Base-by-base conservation (phyloP, 2,797 vertebrate genomes). In the Sciaenops ocellatus region DNA sequence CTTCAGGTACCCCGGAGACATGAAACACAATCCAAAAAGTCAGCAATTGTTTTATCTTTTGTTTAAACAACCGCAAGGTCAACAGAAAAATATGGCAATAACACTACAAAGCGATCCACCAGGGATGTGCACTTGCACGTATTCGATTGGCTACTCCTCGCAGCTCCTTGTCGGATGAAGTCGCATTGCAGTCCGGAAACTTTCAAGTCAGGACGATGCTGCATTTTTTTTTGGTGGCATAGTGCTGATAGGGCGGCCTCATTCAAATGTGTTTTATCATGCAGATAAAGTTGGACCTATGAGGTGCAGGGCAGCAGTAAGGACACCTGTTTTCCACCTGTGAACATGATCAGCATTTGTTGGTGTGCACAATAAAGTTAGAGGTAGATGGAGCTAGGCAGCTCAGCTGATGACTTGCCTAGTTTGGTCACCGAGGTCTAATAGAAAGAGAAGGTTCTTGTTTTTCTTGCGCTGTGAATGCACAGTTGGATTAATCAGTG, bases 341-440 rank as follows among this genome's bases (percentile, higher is more conserved):
- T 24, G 48, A 42, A 59, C 46, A 41, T 0, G 12, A 59, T 69
- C 3, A 13, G 18, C 17, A 34, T 60, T 64, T 48, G 28, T 28
- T 26, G 28, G 5, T 42, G 52, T 47, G 20, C n/a, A 62, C 10
- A 59, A 18, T 3, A 12, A 50, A 59, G 17, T 22, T 22, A 54
- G 18, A 81, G 8, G 16, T 18, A 8, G 15, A 65, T n/a, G 15
- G n/a, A 51, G 28, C 20, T 1, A 2, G 13, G 18, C 3, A 70
- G 55, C 22, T 24, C 3, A 28, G 8, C 7, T 46, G 41, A 63
- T 51, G 51, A 68, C 46, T 26, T 46, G 26, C 52, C 55, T 22
- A 41, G 26, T 10, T 38, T 47, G 78, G 51, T 67, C 42, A n/a
- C 65, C 52, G 65, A 77, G 30, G 41, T 64, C 16, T 22, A n/a